A percentile compares a stretch with the other conserved stretches of the same genome.
These are phyloP conservation scores for Eretmochelys imbricata DNA, from an alignment of 2,113 vertebrate genomes.

Conservation along the genomic window DNA sequence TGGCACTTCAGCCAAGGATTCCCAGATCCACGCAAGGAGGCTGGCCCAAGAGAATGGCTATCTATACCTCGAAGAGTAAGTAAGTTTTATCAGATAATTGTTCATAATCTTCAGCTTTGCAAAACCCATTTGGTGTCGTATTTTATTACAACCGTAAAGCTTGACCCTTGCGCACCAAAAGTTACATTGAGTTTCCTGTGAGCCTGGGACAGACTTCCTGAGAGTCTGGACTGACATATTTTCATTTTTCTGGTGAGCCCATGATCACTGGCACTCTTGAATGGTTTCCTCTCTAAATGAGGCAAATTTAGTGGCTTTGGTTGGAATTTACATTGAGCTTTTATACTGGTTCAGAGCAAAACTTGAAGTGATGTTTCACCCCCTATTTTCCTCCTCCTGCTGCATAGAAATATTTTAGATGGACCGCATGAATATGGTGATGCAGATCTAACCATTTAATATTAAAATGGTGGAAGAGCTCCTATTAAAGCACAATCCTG, in stretches of 20 bases:
- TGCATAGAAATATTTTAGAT: not conserved
- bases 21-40: slow-evolving; percentile 83
- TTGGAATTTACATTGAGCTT: not conserved
- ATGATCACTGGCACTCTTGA: not conserved
- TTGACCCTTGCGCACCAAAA: not conserved
- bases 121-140: not conserved
- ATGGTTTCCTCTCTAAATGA: not conserved
- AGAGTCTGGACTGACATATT: not conserved
- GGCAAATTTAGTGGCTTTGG: not conserved
- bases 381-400: not conserved
- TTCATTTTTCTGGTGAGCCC: not conserved
- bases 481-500: not conserved
- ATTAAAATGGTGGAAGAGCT: not conserved
- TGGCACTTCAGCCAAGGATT: slow-evolving; percentile 80
- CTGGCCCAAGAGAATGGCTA: slow-evolving; percentile 88
- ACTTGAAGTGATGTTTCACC: not conserved
- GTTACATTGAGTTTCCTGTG: fast-evolving
- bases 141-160: not conserved
- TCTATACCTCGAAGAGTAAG: slow-evolving; percentile 91
- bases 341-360: not conserved
- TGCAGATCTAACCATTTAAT: not conserved
- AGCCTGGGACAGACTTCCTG: not conserved
- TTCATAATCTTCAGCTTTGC: not conserved
- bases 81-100: not conserved
- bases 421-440: not conserved